Conservation (phyloP, 2,113 vertebrate genomes). For the Boleophthalmus pectinirostris region DNA sequence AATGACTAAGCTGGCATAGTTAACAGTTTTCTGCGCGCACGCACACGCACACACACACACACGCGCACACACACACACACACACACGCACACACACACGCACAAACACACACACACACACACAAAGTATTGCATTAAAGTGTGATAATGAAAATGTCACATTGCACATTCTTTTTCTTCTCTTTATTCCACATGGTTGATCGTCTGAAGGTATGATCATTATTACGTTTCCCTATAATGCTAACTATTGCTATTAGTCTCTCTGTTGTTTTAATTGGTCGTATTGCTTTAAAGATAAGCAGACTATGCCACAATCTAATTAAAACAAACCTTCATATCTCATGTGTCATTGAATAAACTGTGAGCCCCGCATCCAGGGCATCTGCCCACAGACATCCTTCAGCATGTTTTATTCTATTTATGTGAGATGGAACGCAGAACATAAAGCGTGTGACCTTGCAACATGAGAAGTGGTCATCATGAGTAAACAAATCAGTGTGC, state of each 20-base stretch:
- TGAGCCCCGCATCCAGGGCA: conserved; percentile 20
- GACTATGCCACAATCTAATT: background rate
- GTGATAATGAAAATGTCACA: no score
- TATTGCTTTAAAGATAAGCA: no score
- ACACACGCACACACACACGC: no score
- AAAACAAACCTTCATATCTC: background rate
- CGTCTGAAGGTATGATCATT: no score
- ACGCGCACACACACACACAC: no score
- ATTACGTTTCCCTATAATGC: background rate
- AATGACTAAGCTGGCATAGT: no score
- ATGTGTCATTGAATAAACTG: background rate
- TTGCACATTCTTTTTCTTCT: no score
- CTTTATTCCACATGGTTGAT: no score
- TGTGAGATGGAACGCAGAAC: conserved; percentile 54
- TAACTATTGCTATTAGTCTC: background rate
- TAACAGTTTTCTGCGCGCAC: no score
- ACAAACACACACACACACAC: no score
- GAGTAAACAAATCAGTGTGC: conserved; percentile 60
- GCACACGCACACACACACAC: no score
- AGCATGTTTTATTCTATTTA: conserved; percentile 53
- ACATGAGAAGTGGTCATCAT: conserved; percentile 50
- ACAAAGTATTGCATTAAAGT: no score
- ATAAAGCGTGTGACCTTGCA: conserved; percentile 58
- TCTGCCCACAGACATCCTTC: conserved; percentile 47
- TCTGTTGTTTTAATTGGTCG: background rate